Conservation (phyloP, 2,888 invertebrate genomes). For the Cosmia trapezina region DNA sequence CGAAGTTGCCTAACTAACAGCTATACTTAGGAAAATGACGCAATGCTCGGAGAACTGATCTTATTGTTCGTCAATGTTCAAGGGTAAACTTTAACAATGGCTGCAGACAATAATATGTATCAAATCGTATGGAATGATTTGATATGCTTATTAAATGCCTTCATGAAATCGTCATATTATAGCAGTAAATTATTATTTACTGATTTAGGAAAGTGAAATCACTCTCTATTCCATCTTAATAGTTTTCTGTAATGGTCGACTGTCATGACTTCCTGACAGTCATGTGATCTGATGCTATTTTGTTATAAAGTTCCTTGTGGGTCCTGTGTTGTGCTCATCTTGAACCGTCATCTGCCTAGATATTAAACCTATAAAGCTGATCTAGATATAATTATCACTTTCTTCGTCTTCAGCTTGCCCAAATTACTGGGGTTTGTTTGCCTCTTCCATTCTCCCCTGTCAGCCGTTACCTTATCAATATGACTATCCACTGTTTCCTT, state of each 20-base stretch:
- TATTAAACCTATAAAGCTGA: neutral
- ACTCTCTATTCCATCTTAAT: neutral
- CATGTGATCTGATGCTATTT: neutral
- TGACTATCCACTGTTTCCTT: neutral
- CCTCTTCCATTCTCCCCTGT: neutral
- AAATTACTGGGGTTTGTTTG: neutral
- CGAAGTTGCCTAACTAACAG: slow-evolving; percentile 28
- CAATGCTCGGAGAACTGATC: slow-evolving; percentile 40
- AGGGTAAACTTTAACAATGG: slow-evolving; percentile 40
- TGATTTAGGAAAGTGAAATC: slow-evolving; percentile 7
- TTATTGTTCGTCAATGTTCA: slow-evolving; percentile 45
- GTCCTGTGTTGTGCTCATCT: neutral
- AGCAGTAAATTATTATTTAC: neutral
- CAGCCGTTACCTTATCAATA: neutral
- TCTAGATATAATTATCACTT: too few relatives aligned
- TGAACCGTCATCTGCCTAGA: neutral
- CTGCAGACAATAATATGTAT: slow-evolving; percentile 28
- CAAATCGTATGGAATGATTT: slow-evolving; percentile 25
- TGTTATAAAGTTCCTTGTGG: neutral
- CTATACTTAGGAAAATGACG: slow-evolving; percentile 32
- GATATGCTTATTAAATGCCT: slow-evolving; percentile 24
- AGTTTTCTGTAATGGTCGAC: neutral
- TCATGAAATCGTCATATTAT: neutral
- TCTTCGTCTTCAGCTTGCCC: neutral
- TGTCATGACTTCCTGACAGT: neutral